These are phyloP conservation scores for Crax fasciolata DNA, from an alignment of 2,797 vertebrate genomes.

Conservation along the genomic window DNA sequence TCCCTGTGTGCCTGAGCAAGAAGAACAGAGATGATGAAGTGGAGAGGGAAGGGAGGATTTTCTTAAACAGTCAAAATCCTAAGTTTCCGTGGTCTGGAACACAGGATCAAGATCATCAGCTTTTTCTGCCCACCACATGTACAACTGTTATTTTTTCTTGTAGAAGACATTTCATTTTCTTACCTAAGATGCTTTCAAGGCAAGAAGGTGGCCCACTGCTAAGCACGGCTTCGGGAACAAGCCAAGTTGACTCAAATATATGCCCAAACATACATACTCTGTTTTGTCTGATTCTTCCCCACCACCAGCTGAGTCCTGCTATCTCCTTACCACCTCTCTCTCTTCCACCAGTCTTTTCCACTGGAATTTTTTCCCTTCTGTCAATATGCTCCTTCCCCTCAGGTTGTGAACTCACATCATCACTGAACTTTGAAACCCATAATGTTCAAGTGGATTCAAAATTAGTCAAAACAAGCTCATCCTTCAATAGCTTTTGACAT, in stretches of 20 bases:
- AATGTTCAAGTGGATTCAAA: constrained; percentile 35
- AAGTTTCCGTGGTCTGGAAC: not conserved
- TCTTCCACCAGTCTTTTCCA: not conserved
- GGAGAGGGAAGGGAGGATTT: not conserved
- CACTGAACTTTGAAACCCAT: not conserved
- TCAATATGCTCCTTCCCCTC: not conserved
- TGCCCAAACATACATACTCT: not conserved
- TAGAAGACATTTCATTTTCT: not conserved
- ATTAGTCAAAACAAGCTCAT: constrained; percentile 51
- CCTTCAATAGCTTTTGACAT: constrained; percentile 59
- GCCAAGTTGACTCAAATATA: not conserved
- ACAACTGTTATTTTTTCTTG: not conserved
- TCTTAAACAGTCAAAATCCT: not conserved
- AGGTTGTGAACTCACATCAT: constrained; percentile 20
- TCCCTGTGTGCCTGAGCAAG: not conserved
- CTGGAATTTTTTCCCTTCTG: not conserved
- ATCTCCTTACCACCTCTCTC: not conserved
- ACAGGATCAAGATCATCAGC: not conserved
- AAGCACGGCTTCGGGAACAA: not conserved
- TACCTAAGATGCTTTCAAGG: not conserved
- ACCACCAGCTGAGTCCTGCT: not conserved
- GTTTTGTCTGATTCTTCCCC: not conserved
- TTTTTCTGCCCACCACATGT: not conserved
- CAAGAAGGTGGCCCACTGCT: not conserved
- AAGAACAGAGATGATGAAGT: not conserved